Evolutionary conservation across 2,888 invertebrate species (phyloP).

Genomic region (Parascotia fuliginaria): DNA sequence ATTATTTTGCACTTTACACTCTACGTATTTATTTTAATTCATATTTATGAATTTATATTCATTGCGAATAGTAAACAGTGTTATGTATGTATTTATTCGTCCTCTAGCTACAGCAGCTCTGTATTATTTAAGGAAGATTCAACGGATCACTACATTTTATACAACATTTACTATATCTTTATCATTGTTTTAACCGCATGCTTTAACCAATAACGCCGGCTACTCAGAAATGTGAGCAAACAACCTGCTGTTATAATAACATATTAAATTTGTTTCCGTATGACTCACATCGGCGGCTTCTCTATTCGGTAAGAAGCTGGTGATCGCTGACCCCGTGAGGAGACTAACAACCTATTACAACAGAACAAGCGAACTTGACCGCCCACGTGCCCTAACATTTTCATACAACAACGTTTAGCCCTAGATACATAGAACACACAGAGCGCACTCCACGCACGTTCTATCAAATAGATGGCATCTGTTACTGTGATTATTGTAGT

Average conservation of each 20-base stretch:
- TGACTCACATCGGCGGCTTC: constrained; percentile 67
- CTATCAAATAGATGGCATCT: constrained; percentile 32
- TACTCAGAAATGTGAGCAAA: constrained; percentile 71
- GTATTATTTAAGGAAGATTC: constrained; percentile 41
- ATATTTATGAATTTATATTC: not conserved
- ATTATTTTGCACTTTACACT: not conserved
- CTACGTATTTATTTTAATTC: not conserved
- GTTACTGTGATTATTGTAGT: constrained; percentile 46
- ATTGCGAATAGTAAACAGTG: not conserved
- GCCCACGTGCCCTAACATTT: constrained; percentile 70
- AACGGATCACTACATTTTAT: constrained; percentile 42
- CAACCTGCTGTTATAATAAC: constrained; percentile 64
- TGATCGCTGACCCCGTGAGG: constrained; percentile 71
- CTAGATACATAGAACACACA: constrained; percentile 24
- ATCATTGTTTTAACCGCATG: constrained; percentile 62
- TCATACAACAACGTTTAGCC: constrained; percentile 52
- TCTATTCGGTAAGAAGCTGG: constrained; percentile 58
- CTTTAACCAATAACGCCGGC: constrained; percentile 53
- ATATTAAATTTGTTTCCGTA: constrained; percentile 56
- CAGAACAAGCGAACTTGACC: constrained; percentile 71
- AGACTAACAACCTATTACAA: constrained; percentile 68
- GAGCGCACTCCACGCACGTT: constrained; percentile 26
- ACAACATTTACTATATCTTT: constrained; percentile 45
- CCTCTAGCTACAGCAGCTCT: constrained; percentile 40
- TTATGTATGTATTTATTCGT: constrained; percentile 22